phyloP scores from a whole-genome alignment of 2,113 vertebrate genomes.

The Egretta garzetta region DNA sequence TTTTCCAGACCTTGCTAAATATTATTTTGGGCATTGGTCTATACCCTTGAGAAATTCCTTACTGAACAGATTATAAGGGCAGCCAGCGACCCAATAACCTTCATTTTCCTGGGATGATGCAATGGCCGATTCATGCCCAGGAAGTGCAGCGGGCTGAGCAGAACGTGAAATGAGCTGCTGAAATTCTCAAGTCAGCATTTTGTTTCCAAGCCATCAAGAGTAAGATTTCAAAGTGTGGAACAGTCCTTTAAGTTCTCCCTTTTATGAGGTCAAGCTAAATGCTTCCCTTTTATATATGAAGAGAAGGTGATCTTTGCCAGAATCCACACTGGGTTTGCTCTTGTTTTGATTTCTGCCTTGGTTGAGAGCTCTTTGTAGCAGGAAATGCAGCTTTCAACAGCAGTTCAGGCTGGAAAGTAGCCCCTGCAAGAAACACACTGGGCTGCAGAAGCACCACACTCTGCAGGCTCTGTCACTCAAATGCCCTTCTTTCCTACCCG shows the following conservation, averaged over 20 bases:
- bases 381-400: constrained; percentile 29
- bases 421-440: not conserved
- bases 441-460: not conserved
- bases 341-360: constrained; percentile 37
- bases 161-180: not conserved
- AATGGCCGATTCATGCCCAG: not conserved
- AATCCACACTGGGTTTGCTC: not conserved
- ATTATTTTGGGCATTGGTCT: constrained; percentile 25
- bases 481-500: not conserved
- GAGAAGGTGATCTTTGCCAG: constrained; percentile 36
- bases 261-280: constrained; percentile 65
- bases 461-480: not conserved
- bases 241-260: constrained; percentile 3
- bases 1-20: constrained; percentile 27
- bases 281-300: constrained; percentile 34
- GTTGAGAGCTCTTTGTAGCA: not conserved
- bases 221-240: constrained; percentile 39
- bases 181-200: constrained; percentile 42
- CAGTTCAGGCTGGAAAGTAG: not conserved
- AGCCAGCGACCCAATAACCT: constrained; percentile 38
- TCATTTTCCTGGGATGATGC: constrained; percentile 50
- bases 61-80: constrained; percentile 1
- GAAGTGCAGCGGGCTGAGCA: not conserved
- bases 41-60: constrained; percentile 7
- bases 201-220: constrained; percentile 8